Conservation (phyloP, 2,888 invertebrate species). For the Alloscopus bannaensis region DNA sequence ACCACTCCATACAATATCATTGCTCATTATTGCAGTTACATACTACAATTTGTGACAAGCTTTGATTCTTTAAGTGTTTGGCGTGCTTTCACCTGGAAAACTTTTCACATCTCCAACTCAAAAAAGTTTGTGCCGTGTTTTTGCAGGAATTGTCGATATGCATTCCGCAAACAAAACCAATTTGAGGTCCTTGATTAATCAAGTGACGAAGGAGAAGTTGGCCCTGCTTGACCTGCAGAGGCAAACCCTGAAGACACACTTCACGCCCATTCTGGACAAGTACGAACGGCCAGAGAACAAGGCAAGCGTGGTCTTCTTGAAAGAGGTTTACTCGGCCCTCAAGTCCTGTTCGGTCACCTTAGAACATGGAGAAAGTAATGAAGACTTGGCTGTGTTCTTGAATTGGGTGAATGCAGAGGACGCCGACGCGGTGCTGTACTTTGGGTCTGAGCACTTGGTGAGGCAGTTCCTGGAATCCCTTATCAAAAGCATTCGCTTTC, state of each 20-base stretch:
- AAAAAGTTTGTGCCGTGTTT: too few relatives aligned
- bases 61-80: not conserved
- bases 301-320: constrained; percentile 20
- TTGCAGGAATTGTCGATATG: too few relatives aligned
- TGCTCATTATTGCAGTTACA: too few relatives aligned
- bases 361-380: constrained; percentile 28
- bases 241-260: constrained; percentile 47
- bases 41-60: not conserved
- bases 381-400: constrained; percentile 42
- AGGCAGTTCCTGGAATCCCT: constrained; percentile 40
- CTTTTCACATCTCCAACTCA: too few relatives aligned
- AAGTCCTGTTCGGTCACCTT: constrained; percentile 23
- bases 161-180: constrained; percentile 33
- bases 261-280: constrained; percentile 47
- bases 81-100: too few relatives aligned
- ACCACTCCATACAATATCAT: too few relatives aligned
- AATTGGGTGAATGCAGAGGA: constrained; percentile 43
- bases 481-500: constrained; percentile 45
- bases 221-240: constrained; percentile 64
- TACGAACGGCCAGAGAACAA: constrained; percentile 29
- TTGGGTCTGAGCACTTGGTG: constrained; percentile 49
- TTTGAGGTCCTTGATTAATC: constrained; percentile 54
- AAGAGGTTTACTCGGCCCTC: constrained; percentile 48
- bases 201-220: constrained; percentile 68
- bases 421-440: constrained; percentile 25